Base-by-base conservation (phyloP, 2,888 invertebrate genomes). In the Cyaniris semiargus region DNA sequence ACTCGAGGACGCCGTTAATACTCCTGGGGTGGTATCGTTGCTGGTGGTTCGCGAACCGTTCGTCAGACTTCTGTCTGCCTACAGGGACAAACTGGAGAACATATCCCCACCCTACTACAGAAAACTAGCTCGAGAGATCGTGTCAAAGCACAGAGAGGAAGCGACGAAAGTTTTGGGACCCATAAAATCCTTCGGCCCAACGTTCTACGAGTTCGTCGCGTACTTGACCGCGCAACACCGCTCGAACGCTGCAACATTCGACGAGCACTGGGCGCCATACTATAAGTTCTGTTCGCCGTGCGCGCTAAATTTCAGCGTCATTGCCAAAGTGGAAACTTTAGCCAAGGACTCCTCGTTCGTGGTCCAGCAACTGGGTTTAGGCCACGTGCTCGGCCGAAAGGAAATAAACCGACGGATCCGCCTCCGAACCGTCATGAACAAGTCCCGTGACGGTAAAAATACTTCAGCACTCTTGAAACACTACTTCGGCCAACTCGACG, bases 31-130 rank as follows among this genome's bases (percentile, higher is more conserved):
- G 5, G 87, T 96, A 79, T 96, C 96, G 75, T 95, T 96, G 81
- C 87, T 96, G 75, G 95, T 96, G 38, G 96, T 96, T 3, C 94
- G 96, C 70, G 96, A 96, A 87, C 96, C 96, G 1, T 96, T 96
- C 83, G 96, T 96, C 82, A 93, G 96, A 79, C 89, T 96, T 56
- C 90, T 96, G 74, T 96, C 96, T 75, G 96, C 96, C 18, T 96
- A 96, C 85, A 94, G 96, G 72, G 96, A 96, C 85, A 96, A 96
- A 90, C 92, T 98, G 79, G 96, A 96, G 86, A 95, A 96, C 82
- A 92, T 95, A 79, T 95, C 95, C 2, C 96, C 96, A 80, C 96
- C 95, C 8, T 96, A 95, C 85, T 96, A 96, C 84, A 95, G 96
- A 84, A 95, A 96, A 82, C 90, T 96, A 79, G 96, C 96, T 66